Conservation (phyloP, 2,797 vertebrate genomes). For the Eptatretus atami region DNA sequence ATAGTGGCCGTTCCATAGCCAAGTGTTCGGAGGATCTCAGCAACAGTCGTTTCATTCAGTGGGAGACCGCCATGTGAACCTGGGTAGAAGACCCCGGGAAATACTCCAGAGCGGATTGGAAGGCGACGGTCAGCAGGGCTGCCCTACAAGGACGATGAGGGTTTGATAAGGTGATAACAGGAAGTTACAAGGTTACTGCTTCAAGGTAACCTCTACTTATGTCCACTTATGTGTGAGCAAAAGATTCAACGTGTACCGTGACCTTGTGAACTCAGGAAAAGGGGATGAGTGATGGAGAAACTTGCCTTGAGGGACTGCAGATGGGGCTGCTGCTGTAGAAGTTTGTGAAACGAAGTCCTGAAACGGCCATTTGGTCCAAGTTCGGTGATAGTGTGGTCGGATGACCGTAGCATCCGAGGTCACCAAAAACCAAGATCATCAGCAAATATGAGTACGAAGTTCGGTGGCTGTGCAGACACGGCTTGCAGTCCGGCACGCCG, state of each 20-base stretch:
- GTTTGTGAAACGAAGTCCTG: conserved; percentile 35
- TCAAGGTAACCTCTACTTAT: too few relatives aligned
- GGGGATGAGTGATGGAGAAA: too few relatives aligned
- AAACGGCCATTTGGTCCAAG: conserved; percentile 28
- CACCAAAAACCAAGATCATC: conserved; percentile 64
- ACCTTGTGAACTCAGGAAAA: too few relatives aligned
- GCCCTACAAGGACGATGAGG: conserved; percentile 18
- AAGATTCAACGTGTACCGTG: too few relatives aligned
- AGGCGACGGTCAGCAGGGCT: conserved; percentile 43
- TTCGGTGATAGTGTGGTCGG: conserved; percentile 38
- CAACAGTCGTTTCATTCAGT: conserved; percentile 46
- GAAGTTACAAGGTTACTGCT: too few relatives aligned
- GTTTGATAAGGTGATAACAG: too few relatives aligned
- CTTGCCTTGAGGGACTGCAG: conserved; percentile 44
- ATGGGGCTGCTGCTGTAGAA: conserved; percentile 33
- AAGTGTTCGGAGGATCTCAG: conserved; percentile 32
- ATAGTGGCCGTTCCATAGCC: conserved; percentile 46
- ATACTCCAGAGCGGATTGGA: conserved; percentile 45
- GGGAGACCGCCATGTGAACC: conserved; percentile 43
- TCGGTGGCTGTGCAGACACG: conserved; percentile 15
- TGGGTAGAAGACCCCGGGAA: conserved; percentile 43
- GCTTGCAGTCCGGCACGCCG: background rate
- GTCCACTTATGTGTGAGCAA: too few relatives aligned
- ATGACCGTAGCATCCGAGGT: conserved; percentile 42
- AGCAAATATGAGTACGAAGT: conserved; percentile 40